Base-by-base conservation (phyloP, 2,888 invertebrate genomes). In the Brachycybe producta region DNA sequence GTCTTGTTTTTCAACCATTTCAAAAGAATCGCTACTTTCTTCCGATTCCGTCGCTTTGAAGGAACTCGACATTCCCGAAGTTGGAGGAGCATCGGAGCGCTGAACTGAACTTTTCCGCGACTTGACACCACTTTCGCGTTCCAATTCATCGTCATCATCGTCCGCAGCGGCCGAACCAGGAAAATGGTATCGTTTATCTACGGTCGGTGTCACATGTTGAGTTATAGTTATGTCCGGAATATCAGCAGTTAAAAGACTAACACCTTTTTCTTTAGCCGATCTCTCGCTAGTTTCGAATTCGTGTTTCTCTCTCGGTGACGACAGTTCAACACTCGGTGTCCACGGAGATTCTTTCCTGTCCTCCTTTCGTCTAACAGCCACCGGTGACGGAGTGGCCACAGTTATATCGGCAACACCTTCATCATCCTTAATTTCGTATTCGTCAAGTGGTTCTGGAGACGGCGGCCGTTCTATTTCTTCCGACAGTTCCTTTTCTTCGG, bases 161-260 rank as follows among this genome's bases (percentile, higher is more conserved):
- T 65, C 63, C 21, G 63, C 56, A 50, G 67, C 67, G 26, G 56
- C 51, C 43, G 56, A 59, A 17, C 57, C 59, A 8, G 55, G 53
- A 44, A 52, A 55, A 55, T 68, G 63, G 45, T 67, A 71, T 49
- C 65, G 65, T 51, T 64, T 61, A 52, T 71, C 68, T 23, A 67
- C 64, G 51, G 70, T 60, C 28, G 73, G 72, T 27, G 71, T 66
- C 65, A 75, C 68, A 59, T 75, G 75, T 71, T 76, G 76, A 5
- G 76, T 76, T 17, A 77, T 71, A 58, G 73, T 76, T 51, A 77
- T 77, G 58, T 75, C 75, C n/a, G 77, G 77, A 52, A 77, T 73
- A 49, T 65, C 65, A 46, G 63, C 62, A 49, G 63, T 32, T n/a
- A 28, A 28, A 3, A 15, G n/a, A 2, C 23, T 7, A 13, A 24